Conservation (phyloP, 2,113 vertebrate genomes). For the Vanacampus margaritifer region DNA sequence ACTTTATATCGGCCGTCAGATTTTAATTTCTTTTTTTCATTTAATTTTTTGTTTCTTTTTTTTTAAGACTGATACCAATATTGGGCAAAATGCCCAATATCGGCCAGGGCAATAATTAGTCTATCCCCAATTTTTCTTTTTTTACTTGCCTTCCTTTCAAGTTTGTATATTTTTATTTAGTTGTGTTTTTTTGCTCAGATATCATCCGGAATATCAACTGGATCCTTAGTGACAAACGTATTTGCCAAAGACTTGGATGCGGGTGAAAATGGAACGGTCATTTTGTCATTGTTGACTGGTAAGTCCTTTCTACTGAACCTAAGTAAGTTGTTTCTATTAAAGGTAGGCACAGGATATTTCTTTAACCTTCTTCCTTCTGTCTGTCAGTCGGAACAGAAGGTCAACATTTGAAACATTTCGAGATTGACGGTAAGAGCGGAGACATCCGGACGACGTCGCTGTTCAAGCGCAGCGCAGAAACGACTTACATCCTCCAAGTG, state of each 20-base stretch:
- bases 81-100: no score
- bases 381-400: slow-evolving; percentile 45
- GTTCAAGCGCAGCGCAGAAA: slow-evolving; percentile 62
- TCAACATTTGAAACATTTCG: slow-evolving; percentile 71
- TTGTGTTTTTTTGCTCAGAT: slow-evolving; percentile 63
- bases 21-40: no score
- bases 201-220: slow-evolving; percentile 77
- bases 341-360: background rate
- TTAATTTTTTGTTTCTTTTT: no score
- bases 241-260: slow-evolving; percentile 88
- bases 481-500: slow-evolving; percentile 74
- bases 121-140: no score
- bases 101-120: no score
- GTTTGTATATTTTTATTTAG: no score
- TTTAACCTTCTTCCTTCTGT: background rate
- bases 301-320: slow-evolving; percentile 9
- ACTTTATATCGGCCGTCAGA: no score
- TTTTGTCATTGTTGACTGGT: slow-evolving; percentile 80
- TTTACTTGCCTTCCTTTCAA: no score
- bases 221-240: slow-evolving; percentile 77
- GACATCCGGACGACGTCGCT: slow-evolving; percentile 76
- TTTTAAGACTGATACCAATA: no score
- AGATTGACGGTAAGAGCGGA: slow-evolving; percentile 79
- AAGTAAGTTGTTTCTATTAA: background rate
- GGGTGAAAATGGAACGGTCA: slow-evolving; percentile 81